Percentiles rank a stretch among this genome's conserved stretches.
Conservation (phyloP, 2,113 vertebrate species). For the Acanthochromis polyacanthus region DNA sequence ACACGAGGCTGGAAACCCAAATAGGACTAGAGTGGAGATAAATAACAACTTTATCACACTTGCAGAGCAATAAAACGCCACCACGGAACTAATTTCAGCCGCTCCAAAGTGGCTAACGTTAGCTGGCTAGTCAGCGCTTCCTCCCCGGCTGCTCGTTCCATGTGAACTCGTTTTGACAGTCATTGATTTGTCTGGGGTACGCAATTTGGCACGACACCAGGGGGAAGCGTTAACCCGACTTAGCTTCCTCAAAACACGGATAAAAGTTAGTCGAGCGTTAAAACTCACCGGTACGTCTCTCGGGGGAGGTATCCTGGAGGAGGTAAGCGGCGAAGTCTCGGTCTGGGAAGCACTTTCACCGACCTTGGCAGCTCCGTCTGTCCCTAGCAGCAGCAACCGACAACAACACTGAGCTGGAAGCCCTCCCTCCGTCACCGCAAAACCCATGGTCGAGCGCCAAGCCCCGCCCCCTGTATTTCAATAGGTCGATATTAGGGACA, state of each 20-base stretch:
- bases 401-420: conserved; percentile 46
- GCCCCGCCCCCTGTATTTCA: conserved; percentile 32
- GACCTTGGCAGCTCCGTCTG: conserved; percentile 52
- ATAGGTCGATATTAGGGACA: conserved; percentile 72
- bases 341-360: conserved; percentile 37
- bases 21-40: rapidly evolving
- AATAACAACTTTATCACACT: too few relatives aligned
- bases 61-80: neutral
- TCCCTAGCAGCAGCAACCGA: conserved; percentile 54
- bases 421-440: conserved; percentile 52
- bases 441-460: neutral
- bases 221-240: neutral
- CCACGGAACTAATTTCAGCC: neutral
- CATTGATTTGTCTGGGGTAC: conserved; percentile 40
- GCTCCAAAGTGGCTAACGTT: conserved; percentile 16
- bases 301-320: neutral
- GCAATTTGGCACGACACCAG: conserved; percentile 35
- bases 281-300: conserved; percentile 62
- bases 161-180: conserved; percentile 72
- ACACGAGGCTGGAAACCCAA: rapidly evolving
- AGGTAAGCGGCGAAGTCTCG: conserved; percentile 10
- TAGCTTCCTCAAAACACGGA: neutral
- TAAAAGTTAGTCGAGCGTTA: conserved; percentile 9
- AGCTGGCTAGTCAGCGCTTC: conserved; percentile 67
- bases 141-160: conserved; percentile 69